Conservation (phyloP, 2,797 vertebrate species). For the Sarcophilus harrisii region DNA sequence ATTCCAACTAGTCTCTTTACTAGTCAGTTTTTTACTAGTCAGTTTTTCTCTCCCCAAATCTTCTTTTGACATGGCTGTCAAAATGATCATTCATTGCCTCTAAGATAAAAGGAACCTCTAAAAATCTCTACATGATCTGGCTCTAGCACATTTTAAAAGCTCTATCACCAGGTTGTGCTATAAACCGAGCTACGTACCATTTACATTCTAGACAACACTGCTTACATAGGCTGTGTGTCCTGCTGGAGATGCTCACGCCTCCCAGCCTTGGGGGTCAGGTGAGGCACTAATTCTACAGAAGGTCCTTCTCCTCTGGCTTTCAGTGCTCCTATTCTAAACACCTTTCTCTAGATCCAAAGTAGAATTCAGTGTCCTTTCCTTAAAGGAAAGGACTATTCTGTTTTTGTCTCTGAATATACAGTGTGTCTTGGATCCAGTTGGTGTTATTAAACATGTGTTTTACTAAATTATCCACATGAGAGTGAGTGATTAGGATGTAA, state of each 20-base stretch:
- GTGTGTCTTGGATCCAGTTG: not conserved
- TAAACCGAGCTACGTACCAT: not conserved
- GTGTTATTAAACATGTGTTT: not conserved
- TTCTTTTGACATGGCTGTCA: not conserved
- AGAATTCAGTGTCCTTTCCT: not conserved
- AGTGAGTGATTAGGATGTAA: not conserved
- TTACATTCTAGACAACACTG: not conserved
- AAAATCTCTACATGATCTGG: not conserved
- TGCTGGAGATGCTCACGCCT: not conserved
- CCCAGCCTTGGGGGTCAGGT: not conserved
- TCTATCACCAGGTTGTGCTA: not conserved
- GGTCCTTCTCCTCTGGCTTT: not conserved
- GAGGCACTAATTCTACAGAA: not conserved
- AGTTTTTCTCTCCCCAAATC: not conserved
- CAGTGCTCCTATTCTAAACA: not conserved
- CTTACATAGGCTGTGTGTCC: not conserved
- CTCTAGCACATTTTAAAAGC: not conserved
- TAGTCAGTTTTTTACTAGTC: too few relatives aligned
- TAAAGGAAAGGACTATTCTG: not conserved
- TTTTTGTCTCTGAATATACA: not conserved
- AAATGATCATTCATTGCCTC: not conserved
- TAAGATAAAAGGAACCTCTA: not conserved
- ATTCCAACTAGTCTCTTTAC: not conserved
- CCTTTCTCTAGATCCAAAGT: not conserved
- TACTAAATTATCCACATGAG: not conserved